phyloP scores from a whole-genome alignment of 2,888 invertebrate species.

The Galerucella calmariensis region DNA sequence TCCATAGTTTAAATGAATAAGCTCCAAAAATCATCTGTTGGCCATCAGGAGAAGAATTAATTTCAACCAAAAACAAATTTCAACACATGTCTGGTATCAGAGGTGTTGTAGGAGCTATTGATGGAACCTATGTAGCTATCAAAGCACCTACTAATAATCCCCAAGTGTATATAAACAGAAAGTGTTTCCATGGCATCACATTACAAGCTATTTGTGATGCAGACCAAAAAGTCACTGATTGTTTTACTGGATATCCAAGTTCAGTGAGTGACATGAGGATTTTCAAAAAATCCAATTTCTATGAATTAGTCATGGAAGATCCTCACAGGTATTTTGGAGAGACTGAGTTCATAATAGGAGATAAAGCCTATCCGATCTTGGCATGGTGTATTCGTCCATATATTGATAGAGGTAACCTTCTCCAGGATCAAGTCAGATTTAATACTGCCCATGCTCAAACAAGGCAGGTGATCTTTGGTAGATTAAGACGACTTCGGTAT shows the following conservation, averaged over 20 bases:
- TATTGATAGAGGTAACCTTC: constrained; percentile 45
- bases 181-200: constrained; percentile 45
- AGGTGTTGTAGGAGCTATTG: constrained; percentile 46
- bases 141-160: no score
- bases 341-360: constrained; percentile 44
- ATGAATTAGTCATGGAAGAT: constrained; percentile 20
- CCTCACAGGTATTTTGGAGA: constrained; percentile 24
- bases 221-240: constrained; percentile 42
- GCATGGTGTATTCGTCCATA: constrained; percentile 48
- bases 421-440: constrained; percentile 33
- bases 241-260: constrained; percentile 49
- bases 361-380: constrained; percentile 47
- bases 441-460: constrained; percentile 41
- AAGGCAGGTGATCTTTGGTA: constrained; percentile 47
- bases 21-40: no score
- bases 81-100: no score
- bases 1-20: no score
- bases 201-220: constrained; percentile 48
- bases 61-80: no score
- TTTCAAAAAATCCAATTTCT: constrained; percentile 50
- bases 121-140: constrained; percentile 46
- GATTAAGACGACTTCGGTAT: constrained; percentile 50
- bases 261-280: constrained; percentile 49
- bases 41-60: no score
- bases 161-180: constrained; percentile 46